phyloP scores from a whole-genome alignment of 2,888 invertebrate genomes.

The Parnassius apollo region DNA sequence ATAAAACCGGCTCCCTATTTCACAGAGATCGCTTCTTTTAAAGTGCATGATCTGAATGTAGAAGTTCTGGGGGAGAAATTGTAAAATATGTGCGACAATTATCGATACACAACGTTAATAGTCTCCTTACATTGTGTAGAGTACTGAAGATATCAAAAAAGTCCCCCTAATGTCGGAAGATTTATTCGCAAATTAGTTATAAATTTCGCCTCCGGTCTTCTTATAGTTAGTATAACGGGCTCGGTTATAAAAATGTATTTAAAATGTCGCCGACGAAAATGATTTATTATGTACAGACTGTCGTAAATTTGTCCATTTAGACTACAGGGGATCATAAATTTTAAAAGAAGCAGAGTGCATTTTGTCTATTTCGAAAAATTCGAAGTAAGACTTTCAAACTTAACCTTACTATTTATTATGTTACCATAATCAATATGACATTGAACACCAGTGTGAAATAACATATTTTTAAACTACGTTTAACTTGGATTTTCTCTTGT shows the following conservation, averaged over 20 bases:
- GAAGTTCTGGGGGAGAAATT: conserved; percentile 55
- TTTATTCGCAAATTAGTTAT: conserved; percentile 81
- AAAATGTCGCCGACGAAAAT: conserved; percentile 73
- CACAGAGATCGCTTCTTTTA: conserved; percentile 37
- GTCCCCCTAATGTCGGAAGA: conserved; percentile 66
- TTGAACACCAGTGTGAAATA: too few relatives aligned
- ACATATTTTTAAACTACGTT: too few relatives aligned
- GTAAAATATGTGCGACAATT: conserved; percentile 82
- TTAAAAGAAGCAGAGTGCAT: conserved; percentile 36
- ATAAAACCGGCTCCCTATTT: conserved; percentile 47
- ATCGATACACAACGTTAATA: conserved; percentile 80
- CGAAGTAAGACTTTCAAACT: neutral
- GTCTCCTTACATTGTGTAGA: conserved; percentile 70
- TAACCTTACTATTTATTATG: too few relatives aligned
- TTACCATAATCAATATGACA: too few relatives aligned
- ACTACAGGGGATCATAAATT: conserved; percentile 68
- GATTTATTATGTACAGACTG: conserved; percentile 70
- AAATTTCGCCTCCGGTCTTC: conserved; percentile 64
- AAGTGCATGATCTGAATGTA: conserved; percentile 27
- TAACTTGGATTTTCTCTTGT: too few relatives aligned
- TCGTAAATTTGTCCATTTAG: conserved; percentile 79
- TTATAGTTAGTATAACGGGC: conserved; percentile 57
- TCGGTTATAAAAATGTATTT: conserved; percentile 80
- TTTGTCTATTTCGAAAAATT: conserved; percentile 1
- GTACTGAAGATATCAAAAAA: conserved; percentile 60